A percentile compares a stretch with the other conserved stretches of the same genome.
Conservation (phyloP, 2,888 invertebrate species). For the Scaptodrosophila latifasciaeformis region DNA sequence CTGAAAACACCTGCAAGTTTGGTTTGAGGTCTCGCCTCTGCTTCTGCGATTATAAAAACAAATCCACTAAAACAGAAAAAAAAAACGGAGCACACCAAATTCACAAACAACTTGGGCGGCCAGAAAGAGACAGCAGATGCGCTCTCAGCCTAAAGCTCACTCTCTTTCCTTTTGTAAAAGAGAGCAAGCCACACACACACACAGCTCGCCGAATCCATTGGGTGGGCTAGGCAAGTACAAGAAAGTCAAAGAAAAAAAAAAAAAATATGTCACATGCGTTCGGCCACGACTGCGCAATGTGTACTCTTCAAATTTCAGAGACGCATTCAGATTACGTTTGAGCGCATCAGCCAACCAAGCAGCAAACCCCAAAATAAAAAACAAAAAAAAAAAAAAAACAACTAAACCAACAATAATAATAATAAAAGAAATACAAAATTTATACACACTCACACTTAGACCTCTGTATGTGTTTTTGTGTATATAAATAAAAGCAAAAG, state of each 20-base stretch:
- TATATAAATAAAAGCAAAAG: conserved; percentile 4
- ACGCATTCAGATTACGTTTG: conserved; percentile 59
- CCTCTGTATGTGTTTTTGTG: neutral
- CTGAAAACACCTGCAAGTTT: conserved; percentile 20
- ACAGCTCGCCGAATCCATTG: no score
- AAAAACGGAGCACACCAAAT: conserved; percentile 1
- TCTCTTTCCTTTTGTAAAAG: conserved; percentile 32
- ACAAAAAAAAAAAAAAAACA: conserved; percentile 2
- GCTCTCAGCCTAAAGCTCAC: conserved; percentile 39
- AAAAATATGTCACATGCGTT: neutral
- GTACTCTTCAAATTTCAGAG: conserved; percentile 21
- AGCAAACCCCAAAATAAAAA: conserved; percentile 43
- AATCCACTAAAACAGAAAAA: conserved; percentile 24
- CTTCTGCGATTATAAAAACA: conserved; percentile 31
- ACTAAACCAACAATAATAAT: conserved; percentile 9
- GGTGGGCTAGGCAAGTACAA: conserved; percentile 14
- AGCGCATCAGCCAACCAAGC: conserved; percentile 62
- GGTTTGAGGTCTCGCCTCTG: neutral
- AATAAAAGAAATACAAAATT: conserved; percentile 22
- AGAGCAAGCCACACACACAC: no score
- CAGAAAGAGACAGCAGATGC: neutral
- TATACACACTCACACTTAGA: neutral
- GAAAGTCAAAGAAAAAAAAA: conserved; percentile 20
- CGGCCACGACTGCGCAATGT: conserved; percentile 22
- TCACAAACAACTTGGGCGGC: neutral